A percentile compares a stretch with the other conserved stretches of the same genome.
Conservation (phyloP, 2,113 vertebrate species). For the Aspidoscelis tigris region DNA sequence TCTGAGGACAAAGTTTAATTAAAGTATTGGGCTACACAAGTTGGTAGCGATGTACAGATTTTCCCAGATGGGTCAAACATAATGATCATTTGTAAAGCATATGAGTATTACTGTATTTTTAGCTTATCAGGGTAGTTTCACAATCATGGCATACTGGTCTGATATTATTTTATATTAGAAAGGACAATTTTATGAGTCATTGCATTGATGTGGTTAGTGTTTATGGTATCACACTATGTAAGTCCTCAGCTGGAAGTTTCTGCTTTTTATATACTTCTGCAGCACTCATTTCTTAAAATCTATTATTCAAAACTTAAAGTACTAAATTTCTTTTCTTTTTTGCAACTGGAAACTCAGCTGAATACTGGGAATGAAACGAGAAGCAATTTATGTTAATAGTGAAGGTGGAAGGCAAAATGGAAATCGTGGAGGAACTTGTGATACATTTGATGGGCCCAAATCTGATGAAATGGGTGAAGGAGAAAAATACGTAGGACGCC, state of each 20-base stretch:
- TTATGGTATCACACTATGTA: not conserved
- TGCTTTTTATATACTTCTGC: slow-evolving; percentile 37
- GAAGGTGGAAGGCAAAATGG: no score
- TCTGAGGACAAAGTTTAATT: slow-evolving; percentile 46
- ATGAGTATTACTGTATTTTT: not conserved
- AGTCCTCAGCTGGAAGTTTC: slow-evolving; percentile 22
- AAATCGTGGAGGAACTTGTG: no score
- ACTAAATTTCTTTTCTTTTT: slow-evolving; percentile 27
- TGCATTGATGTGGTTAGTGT: slow-evolving; percentile 42
- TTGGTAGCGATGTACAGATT: not conserved
- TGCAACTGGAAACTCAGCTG: slow-evolving; percentile 38
- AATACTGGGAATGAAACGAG: slow-evolving; percentile 24
- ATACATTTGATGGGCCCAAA: no score
- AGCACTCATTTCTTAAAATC: slow-evolving; percentile 19
- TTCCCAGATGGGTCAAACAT: slow-evolving; percentile 26
- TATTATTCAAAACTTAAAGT: not conserved
- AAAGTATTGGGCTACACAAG: slow-evolving; percentile 22
- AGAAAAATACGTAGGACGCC: no score
- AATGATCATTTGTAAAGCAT: slow-evolving; percentile 18
- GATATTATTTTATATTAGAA: slow-evolving; percentile 41
- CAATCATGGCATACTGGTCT: slow-evolving; percentile 42
- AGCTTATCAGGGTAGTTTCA: slow-evolving; percentile 10
- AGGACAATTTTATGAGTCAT: slow-evolving; percentile 28
- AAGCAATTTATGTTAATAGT: slow-evolving; percentile 18
- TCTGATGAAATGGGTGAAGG: no score